Evolutionary conservation across 2,888 invertebrate species (phyloP).

Genomic region (Therioaphis trifolii): DNA sequence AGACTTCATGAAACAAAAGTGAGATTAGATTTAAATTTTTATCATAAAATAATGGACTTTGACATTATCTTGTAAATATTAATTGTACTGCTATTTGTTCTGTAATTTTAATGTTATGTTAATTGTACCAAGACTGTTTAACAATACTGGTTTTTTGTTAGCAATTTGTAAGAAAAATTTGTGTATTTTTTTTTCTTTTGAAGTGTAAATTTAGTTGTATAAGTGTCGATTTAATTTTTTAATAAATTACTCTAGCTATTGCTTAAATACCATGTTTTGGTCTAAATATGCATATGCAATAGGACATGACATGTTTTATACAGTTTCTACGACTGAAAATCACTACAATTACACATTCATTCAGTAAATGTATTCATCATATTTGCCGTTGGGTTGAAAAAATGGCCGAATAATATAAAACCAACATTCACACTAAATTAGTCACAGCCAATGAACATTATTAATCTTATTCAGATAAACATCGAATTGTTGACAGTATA

Average conservation of each 20-base stretch:
- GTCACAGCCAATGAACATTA: no score
- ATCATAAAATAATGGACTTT: neutral
- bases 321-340: no score
- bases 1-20: conserved; percentile 61
- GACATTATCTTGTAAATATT: conserved; percentile 32
- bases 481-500: neutral
- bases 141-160: conserved; percentile 8
- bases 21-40: conserved; percentile 50
- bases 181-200: conserved; percentile 24
- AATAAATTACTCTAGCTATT: conserved; percentile 18
- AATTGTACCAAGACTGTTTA: conserved; percentile 30
- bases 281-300: no score
- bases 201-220: neutral
- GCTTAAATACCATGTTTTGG: neutral
- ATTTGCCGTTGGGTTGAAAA: no score
- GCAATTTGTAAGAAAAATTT: neutral
- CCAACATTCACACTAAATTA: no score
- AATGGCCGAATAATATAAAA: no score
- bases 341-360: no score
- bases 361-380: no score
- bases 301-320: no score
- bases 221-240: neutral
- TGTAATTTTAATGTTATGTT: neutral
- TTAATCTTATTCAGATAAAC: no score
- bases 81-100: conserved; percentile 22